Evolutionary conservation across 2,797 vertebrate genomes (phyloP), one percentile per base, ranked within the genome.

Genomic region (Aselliscus stoliczkanus): DNA sequence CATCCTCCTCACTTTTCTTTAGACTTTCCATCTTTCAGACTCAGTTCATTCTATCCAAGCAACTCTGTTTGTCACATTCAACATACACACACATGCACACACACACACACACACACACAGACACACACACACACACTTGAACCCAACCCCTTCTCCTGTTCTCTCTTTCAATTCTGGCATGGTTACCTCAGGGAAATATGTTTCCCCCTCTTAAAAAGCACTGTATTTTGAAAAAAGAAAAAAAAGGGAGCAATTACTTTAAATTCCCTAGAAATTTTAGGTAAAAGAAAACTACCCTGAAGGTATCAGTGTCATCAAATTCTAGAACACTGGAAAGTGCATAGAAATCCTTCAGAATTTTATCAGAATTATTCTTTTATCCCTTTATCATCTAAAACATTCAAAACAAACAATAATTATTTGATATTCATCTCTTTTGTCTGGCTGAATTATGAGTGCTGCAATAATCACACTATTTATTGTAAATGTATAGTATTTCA

Each of bases 201-300:
- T 42, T 12, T 56, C 13, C 27, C 18, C 37, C 21, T 65, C 31
- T 70, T 62, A 84, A 72, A 88, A 79, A 29, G 4, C 25, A 73
- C 29, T 92, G 92, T 76, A 44, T 82, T 34, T 77, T 79, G 37
- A 70, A 79, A 67, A 85, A 88, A 73, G 11, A 54, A 56, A 60
- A 29, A 31, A 31, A 50, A 10, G 17, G 34, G 90, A 86, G 10
- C 0, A 65, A 94, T 82, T 94, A 60, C 25, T 87, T 65, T 34
- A 79, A 83, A 65, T 84, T 91, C 29, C 64, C 58, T 64, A 67
- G 34, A 91, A 94, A 39, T 12, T 67, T 56, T 79, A 75, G 20
- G 50, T 84, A 87, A 93, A 79, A 95, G 11, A 77, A 86, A 97
- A 91, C 65, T 64, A 69, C 67, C 44, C 37, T 4, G 6, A 92